These are phyloP conservation scores for Campoletis sonorensis DNA, from an alignment of 1,140 invertebrate species.

Conservation along the genomic window DNA sequence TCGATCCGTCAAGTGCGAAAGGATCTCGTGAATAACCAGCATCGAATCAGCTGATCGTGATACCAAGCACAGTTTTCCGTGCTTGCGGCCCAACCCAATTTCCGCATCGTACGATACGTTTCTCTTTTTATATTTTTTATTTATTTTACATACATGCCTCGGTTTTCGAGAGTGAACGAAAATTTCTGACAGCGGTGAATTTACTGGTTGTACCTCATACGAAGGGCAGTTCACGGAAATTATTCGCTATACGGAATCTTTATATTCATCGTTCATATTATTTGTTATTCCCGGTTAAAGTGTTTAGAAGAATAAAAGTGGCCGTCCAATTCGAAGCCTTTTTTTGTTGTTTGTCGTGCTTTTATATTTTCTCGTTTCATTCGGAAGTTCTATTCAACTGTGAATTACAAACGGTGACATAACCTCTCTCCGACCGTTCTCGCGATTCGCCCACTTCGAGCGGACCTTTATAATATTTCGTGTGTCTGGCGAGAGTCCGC, in stretches of 20 bases:
- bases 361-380: not conserved
- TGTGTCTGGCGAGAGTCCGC: not conserved
- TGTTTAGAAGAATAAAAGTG: not conserved
- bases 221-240: not conserved
- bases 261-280: not conserved
- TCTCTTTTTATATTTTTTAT: not conserved
- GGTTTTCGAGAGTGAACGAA: not conserved
- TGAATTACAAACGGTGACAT: conserved; percentile 7
- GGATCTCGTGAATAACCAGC: not conserved
- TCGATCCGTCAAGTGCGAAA: not conserved
- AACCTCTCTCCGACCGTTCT: not conserved
- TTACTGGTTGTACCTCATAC: not conserved
- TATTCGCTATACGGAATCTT: not conserved
- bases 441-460: not conserved
- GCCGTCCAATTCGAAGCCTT: no score
- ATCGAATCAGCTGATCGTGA: conserved; percentile 9
- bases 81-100: conserved; percentile 12
- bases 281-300: not conserved
- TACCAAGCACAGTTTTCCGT: not conserved
- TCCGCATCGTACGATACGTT: conserved; percentile 15
- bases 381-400: not conserved
- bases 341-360: no score
- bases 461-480: not conserved
- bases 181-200: not conserved
- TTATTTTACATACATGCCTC: not conserved